Evolutionary conservation across 2,797 vertebrate species (phyloP).

Genomic region (Carcharodon carcharias): DNA sequence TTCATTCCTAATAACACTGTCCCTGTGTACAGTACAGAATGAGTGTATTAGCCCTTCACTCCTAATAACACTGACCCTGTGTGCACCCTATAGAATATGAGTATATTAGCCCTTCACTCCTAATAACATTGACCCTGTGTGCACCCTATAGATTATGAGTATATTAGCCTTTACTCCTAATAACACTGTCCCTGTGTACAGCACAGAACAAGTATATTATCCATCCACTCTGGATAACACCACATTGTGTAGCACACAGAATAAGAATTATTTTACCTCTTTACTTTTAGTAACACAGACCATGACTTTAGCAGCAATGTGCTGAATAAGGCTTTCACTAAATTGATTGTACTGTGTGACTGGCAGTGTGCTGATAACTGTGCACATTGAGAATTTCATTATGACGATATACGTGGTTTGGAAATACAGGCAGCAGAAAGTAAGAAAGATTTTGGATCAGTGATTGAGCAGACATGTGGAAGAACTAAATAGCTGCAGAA

Average conservation of each 20-base stretch:
- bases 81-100: background rate
- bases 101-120: background rate
- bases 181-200: background rate
- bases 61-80: background rate
- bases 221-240: background rate
- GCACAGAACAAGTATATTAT: background rate
- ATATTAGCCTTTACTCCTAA: background rate
- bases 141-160: background rate
- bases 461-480: background rate
- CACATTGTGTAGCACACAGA: background rate
- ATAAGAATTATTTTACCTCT: background rate
- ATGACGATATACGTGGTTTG: background rate
- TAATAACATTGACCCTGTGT: too few relatives aligned
- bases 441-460: background rate
- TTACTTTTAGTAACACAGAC: background rate
- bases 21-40: background rate
- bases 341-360: background rate
- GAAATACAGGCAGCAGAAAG: background rate
- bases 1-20: background rate
- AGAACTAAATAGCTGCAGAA: background rate
- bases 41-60: background rate
- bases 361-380: background rate
- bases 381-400: constrained; percentile 2
- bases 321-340: background rate
- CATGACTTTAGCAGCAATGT: background rate